Evolutionary conservation across 2,888 invertebrate species (phyloP), one percentile per base, ranked within the genome.

Genomic region (Sphaerophoria rueppellii): DNA sequence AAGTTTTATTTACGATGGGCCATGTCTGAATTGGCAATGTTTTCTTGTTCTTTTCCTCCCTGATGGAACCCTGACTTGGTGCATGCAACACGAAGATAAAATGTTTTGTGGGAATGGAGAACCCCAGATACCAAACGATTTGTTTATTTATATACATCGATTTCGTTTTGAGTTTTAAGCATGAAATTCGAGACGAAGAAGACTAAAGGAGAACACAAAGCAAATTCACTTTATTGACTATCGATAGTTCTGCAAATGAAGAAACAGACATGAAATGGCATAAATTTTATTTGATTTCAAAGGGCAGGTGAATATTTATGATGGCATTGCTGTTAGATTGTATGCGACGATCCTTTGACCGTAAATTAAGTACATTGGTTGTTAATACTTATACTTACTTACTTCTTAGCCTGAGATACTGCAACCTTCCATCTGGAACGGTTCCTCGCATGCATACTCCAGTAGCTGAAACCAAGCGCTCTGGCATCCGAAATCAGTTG

Each of bases 141-240:
- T 73, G 81, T 85, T 85, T 85, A 81, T 85, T 85, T 85, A 81
- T 85, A 55, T 81, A 85, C 76, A 77, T 85, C 76, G 85, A 85
- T 81, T 76, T 79, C 34, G 61, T 79, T 72, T 83, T 72, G 79
- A 50, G 79, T 72, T 77, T 76, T 70, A 24, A 70, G 76, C 80
- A 69, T 76, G 80, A 77, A 85, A 80, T 63, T 85, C 57, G 60
- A 58, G 16, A 52, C 40, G 5, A 0, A 16, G 32, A 46, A 14
- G 60, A 70, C 35, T 57, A 43, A 4, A 55, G 46, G 60, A 35
- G 24, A 69, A 6, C 34, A 4, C 11, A 55, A 55, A 57, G 14
- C 24, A 58, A 37, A 50, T 73, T 67, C 16, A 57, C 16, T 58
- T 48, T 9, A 67, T 65, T 65, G 24, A 46, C 32, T 40, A n/a